Conservation (phyloP, 2,888 invertebrate species). For the Empis livida region DNA sequence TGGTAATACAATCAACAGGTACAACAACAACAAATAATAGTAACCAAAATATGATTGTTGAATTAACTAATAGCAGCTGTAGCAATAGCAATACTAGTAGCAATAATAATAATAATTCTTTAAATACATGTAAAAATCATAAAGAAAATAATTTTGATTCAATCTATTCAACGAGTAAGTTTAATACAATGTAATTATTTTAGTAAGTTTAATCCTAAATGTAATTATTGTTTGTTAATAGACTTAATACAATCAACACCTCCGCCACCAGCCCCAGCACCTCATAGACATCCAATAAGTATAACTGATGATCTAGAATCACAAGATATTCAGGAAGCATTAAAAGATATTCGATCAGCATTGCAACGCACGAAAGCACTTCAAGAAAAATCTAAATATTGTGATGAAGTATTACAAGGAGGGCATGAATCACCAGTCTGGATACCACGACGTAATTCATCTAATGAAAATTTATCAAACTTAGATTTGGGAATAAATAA, state of each 20-base stretch:
- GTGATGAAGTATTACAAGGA: slow-evolving; percentile 28
- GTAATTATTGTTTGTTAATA: background rate
- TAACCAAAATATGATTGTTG: slow-evolving; percentile 13
- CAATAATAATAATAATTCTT: background rate
- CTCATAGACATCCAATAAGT: slow-evolving; percentile 42
- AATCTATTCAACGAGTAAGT: slow-evolving; percentile 25
- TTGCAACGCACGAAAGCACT: slow-evolving; percentile 42
- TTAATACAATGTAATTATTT: background rate
- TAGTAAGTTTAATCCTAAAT: too few relatives aligned
- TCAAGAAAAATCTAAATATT: slow-evolving; percentile 31
- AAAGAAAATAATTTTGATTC: slow-evolving; percentile 21
- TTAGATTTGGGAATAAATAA: slow-evolving; percentile 12
- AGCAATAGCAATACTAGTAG: slow-evolving; percentile 18
- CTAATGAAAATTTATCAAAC: slow-evolving; percentile 3
- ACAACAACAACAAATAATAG: slow-evolving; percentile 13
- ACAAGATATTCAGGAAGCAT: slow-evolving; percentile 45
- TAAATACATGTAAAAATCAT: slow-evolving; percentile 5
- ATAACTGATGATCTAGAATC: slow-evolving; percentile 52
- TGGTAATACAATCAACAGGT: background rate
- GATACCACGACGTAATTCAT: slow-evolving; percentile 26
- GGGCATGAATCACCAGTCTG: slow-evolving; percentile 33
- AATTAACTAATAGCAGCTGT: slow-evolving; percentile 8
- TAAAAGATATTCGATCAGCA: slow-evolving; percentile 72
- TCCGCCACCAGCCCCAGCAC: slow-evolving; percentile 56
- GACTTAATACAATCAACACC: slow-evolving; percentile 38